Evolutionary conservation across 2,113 vertebrate genomes (phyloP), one percentile per base, ranked within the genome.

Genomic region (Erinaceus europaeus): DNA sequence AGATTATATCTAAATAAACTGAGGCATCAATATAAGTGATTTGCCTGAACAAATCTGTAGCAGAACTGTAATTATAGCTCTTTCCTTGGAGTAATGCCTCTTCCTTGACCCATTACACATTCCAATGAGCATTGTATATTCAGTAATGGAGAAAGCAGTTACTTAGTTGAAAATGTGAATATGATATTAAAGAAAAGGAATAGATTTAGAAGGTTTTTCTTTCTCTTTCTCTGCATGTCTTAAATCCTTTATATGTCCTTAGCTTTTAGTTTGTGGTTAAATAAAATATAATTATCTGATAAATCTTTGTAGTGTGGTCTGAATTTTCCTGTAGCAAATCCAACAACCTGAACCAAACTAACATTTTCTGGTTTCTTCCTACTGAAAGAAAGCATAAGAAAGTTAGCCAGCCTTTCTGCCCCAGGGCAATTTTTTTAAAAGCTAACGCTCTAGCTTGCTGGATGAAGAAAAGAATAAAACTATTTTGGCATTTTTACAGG

Each of bases 201-300:
- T n/a, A 64, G 14, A 81, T 82, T 48, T 71, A 92, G 12, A 90
- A 76, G 79, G 77, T 90, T 62, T 62, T 82, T 62, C 34, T 53
- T 57, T 79, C 48, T 53, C 64, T 86, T 46, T 36, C 15, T 76
- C 76, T 86, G 12, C n/a, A 62, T 83, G 53, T 77, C 53, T 92
- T 90, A 88, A 91, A 93, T 90, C 55, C 42, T 76, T 91, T 92
- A n/a, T 95, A 95, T 93, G 46, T 81, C 89, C 57, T 92, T 34
- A 84, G 68, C 83, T 83, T 80, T 95, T 95, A 93, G 73, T 86
- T 92, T 89, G 81, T 89, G 92, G 90, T 93, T 93, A 94, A 92
- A 92, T 89, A 93, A 89, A 93, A 91, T 81, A 84, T 72, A 94
- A 96, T 94, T 87, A 94, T 92, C 90, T 93, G 90, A 90, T 92